These are phyloP conservation scores for Agrotis clavis DNA, from an alignment of 2,888 invertebrate species.

Conservation along the genomic window DNA sequence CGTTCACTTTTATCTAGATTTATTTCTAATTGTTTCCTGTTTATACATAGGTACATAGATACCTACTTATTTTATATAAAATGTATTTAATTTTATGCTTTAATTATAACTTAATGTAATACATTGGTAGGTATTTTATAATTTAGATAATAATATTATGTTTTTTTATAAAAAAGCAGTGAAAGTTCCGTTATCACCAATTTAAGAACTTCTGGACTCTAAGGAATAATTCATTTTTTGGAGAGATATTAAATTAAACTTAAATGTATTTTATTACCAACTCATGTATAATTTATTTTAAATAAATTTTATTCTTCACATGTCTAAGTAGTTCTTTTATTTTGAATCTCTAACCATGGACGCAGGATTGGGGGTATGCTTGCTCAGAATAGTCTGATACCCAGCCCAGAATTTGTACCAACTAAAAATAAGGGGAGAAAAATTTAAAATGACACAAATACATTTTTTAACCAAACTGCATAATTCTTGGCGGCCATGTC, in stretches of 20 bases:
- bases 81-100: constrained; percentile 6
- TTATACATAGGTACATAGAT: too few species aligned
- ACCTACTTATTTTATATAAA: neutral
- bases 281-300: neutral
- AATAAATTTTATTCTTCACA: constrained; percentile 1
- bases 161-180: neutral
- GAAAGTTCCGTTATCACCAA: neutral
- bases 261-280: neutral
- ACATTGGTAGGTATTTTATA: neutral
- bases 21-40: neutral
- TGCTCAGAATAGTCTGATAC: too few species aligned
- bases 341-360: neutral
- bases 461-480: too few species aligned
- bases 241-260: neutral
- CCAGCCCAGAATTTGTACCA: too few species aligned
- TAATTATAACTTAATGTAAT: neutral
- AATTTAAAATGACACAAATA: too few species aligned
- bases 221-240: neutral
- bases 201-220: neutral
- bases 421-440: too few species aligned
- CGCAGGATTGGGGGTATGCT: too few species aligned
- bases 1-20: neutral
- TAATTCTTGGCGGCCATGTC: too few species aligned
- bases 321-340: neutral
- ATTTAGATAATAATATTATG: constrained; percentile 11